Evolutionary conservation across 2,888 invertebrate genomes (phyloP), one percentile per base, ranked within the genome.

Genomic region (Apocheima hispidaria): DNA sequence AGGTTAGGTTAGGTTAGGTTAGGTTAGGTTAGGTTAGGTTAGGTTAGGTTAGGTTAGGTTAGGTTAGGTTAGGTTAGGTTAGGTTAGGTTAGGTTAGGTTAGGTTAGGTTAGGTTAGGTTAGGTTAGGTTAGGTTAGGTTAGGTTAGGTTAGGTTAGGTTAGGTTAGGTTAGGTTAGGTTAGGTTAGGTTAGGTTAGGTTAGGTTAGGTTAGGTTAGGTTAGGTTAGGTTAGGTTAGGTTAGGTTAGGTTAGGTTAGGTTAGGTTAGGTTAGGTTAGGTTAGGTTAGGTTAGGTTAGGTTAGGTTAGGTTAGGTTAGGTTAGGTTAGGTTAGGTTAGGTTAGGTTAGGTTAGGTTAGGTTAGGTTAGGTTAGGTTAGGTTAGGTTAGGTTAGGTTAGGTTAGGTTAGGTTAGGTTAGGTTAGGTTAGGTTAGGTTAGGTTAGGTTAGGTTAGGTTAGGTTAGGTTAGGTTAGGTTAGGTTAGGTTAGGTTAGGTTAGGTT

Each of bases 251-350:
- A 41, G 40, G 40, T 41, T 41, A 41, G 40, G 40, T 41, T 41
- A 41, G 40, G 40, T 41, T 41, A 41, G 40, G 40, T 41, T 41
- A 20, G 40, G 40, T 20, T 41, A 20, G 40, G 40, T 40, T 40
- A 40, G 40, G 40, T 40, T 41, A 41, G 40, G 40, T 41, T 41
- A 60, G 66, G 62, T 63, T 63, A 63, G 63, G 62, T 63, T 63
- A 63, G 66, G 63, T 66, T 68, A 65, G 67, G 67, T 68, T 65
- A 57, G 64, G 68, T 68, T 66, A 61, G 65, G 68, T 67, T 64
- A 62, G 64, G 64, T 67, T 67, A 60, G 67, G 67, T 64, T 64
- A 59, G 67, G 61, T 64, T 64, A 62, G 66, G 67, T 67, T 67
- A 64, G 67, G 67, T 67, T 67, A 65, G 64, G 67, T 65, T 65